phyloP scores from a whole-genome alignment of 2,113 vertebrate species.

The Pteronura brasiliensis region DNA sequence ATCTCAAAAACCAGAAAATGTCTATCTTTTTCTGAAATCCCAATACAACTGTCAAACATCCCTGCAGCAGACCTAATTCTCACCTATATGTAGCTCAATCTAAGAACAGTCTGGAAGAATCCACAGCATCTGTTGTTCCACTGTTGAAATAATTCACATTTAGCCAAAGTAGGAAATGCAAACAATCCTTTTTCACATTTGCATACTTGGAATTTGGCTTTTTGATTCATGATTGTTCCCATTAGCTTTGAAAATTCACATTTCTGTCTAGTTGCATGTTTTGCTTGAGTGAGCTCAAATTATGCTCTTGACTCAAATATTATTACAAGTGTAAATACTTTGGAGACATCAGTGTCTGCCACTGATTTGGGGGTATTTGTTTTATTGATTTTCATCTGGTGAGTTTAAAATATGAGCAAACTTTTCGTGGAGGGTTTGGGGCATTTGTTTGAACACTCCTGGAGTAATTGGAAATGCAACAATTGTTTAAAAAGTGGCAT shows the following conservation, averaged over 20 bases:
- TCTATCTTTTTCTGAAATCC: slow-evolving; percentile 41
- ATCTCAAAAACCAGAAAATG: background rate
- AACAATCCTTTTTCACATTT: slow-evolving; percentile 79
- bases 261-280: slow-evolving; percentile 81
- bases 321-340: slow-evolving; percentile 86
- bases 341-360: slow-evolving; percentile 79
- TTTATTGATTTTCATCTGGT: slow-evolving; percentile 83
- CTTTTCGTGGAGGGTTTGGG: slow-evolving; percentile 83
- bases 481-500: slow-evolving; percentile 90
- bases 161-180: slow-evolving; percentile 79
- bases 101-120: slow-evolving; percentile 76
- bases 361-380: slow-evolving; percentile 79
- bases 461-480: slow-evolving; percentile 91
- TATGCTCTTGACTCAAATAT: slow-evolving; percentile 84
- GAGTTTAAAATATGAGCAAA: slow-evolving; percentile 87
- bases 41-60: background rate
- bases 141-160: slow-evolving; percentile 77
- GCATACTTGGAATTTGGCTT: slow-evolving; percentile 78
- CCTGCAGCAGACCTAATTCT: slow-evolving; percentile 58
- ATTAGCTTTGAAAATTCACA: slow-evolving; percentile 81
- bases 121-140: slow-evolving; percentile 79
- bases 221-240: slow-evolving; percentile 78
- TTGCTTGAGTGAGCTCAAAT: slow-evolving; percentile 83
- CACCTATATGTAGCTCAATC: slow-evolving; percentile 43
- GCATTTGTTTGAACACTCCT: slow-evolving; percentile 87